Conservation (phyloP, 2,888 invertebrate species). For the Ametastegia equiseti region DNA sequence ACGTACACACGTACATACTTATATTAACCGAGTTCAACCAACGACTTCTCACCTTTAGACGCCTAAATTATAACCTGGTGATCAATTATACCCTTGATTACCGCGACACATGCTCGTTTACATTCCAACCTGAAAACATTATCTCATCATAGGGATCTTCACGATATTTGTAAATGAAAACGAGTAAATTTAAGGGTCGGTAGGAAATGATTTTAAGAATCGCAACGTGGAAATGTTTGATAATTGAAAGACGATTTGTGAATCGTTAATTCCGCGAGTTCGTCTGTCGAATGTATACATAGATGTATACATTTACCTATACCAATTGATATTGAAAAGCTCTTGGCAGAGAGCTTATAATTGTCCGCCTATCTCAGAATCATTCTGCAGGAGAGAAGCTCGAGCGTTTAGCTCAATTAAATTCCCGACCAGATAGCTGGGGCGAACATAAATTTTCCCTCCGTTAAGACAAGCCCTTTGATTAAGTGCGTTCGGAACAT, state of each 20-base stretch:
- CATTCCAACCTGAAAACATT: not conserved
- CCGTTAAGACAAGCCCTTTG: not conserved
- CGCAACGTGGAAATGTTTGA: too few relatives aligned
- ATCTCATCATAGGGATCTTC: not conserved
- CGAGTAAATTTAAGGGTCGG: too few relatives aligned
- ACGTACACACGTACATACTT: not conserved
- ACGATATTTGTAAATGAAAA: too few relatives aligned
- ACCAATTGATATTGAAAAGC: slow-evolving; percentile 10
- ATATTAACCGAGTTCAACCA: not conserved
- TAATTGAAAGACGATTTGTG: slow-evolving; percentile 14
- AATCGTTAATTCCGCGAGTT: slow-evolving; percentile 1
- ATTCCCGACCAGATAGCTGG: not conserved
- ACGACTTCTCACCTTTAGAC: slow-evolving; percentile 1
- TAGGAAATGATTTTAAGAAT: too few relatives aligned
- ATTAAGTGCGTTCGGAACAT: not conserved
- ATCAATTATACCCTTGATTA: slow-evolving; percentile 18
- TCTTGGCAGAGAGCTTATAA: slow-evolving; percentile 5
- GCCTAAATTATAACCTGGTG: not conserved
- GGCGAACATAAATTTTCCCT: slow-evolving; percentile 20
- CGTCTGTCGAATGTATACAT: not conserved
- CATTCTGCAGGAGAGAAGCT: not conserved
- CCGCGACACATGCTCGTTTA: not conserved
- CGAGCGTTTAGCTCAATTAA: slow-evolving; percentile 9
- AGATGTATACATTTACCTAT: not conserved
- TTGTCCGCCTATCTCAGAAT: slow-evolving; percentile 24